Evolutionary conservation across 2,113 vertebrate species (phyloP), one percentile per base, ranked within the genome.

Genomic region (Ornithorhynchus anatinus): DNA sequence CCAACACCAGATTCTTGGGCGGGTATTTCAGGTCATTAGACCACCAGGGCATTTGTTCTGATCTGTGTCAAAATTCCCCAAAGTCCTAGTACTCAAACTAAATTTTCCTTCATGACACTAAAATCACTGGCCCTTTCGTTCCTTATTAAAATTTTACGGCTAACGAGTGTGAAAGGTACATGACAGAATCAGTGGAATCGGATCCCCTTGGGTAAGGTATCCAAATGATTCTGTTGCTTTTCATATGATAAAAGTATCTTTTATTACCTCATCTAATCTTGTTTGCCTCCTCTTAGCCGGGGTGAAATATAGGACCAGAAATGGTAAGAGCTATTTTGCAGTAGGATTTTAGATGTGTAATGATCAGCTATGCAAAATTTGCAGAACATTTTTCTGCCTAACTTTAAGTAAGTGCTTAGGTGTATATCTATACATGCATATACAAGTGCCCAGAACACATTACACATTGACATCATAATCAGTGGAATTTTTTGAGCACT

Each of bases 71-170:
- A 72, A 83, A 82, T 50, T 70, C 75, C 72, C 81, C 72, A 42
- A 69, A 63, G 81, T 69, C 75, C 77, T 38, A 65, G 67, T 77
- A 69, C 82, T 86, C 80, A 80, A 40, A 37, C 78, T 77, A 75
- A 79, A 81, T 71, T 61, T 75, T 60, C 64, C 36, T 66, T 73
- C 79, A 81, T 61, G 61, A 75, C 60, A 66, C 82, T 81, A 84
- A 82, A 77, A 64, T 81, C 80, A 84, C 51, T 54, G 69, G 70
- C 84, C 83, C 75, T 81, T 81, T 80, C 80, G n/a, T 76, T 88
- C 73, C 84, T 79, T 81, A 84, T 86, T 88, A 73, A 73, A 59
- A 22, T 81, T 84, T 84, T 80, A 81, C 20, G 5, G 80, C 72
- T 78, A 75, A 83, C 60, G 68, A 75, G 75, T 51, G 80, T 80